Base-by-base conservation (phyloP, 2,797 vertebrate species). In the Pseudocheirus occidentalis region DNA sequence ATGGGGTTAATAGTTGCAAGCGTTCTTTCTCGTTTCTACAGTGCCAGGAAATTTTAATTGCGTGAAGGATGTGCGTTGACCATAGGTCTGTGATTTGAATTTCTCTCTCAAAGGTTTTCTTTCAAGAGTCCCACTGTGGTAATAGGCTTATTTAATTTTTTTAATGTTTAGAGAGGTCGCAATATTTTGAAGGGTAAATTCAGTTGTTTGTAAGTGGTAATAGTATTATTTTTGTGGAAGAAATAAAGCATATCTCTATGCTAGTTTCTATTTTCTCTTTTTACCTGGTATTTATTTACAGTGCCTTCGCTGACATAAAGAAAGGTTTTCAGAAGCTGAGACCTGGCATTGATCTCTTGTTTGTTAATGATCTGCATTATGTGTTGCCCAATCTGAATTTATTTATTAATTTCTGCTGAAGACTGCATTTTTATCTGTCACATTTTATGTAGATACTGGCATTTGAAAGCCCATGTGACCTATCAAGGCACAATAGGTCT, bases 191-290 rank as follows among this genome's bases (percentile, higher is more conserved):
- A n/a, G 95, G 62, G 55, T 62, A 93, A 40, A 46, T 3, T 21
- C 28, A 27, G 52, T 29, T 73, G 21, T 94, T 90, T 14, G 11
- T 91, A 90, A 55, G 59, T 54, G 11, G 27, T 73, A 1, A 5
- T 24, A 59, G 73, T 58, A 40, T 57, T 94, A 34, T 92, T 95
- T 95, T 55, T 18, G 28, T 59, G 46, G 50, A 90, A 57, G 34
- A 87, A 95, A 91, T n/a, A 92, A 95, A 55, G 18, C 29, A 34
- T 55, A 34, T 12, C 66, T 95, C 50, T 16, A 1, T 90, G 57
- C n/a, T 93, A 66, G 54, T 40, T 13, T 55, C 4, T 21, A 3
- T 55, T 92, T 81, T 14, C 27, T 34, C 50, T 54, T 93, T 94
- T 91, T 27, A 55, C 52, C 62, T 13, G 55, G 13, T 34, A 55